phyloP scores from a whole-genome alignment of 2,113 vertebrate species.

The Peromyscus californicus region DNA sequence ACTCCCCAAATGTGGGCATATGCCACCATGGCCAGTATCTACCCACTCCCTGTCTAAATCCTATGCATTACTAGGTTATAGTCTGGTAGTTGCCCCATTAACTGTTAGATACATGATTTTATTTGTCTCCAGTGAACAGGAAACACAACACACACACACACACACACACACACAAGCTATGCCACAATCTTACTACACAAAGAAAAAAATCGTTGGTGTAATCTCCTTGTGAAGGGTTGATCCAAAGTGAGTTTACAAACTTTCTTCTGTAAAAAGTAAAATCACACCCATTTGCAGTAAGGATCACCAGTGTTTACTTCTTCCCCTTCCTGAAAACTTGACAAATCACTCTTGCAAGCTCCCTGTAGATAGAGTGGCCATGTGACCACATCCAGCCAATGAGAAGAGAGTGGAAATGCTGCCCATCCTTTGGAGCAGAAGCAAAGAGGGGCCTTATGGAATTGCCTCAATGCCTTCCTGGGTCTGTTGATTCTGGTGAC shows the following conservation, averaged over 20 bases:
- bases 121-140: slow-evolving; percentile 25
- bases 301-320: neutral
- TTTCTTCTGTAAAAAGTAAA: slow-evolving; percentile 2
- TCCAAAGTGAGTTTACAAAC: neutral
- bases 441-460: no score
- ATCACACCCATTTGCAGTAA: neutral
- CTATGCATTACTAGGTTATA: slow-evolving; percentile 23
- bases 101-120: slow-evolving; percentile 41
- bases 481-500: neutral
- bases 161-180: neutral
- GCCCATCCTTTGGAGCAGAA: neutral
- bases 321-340: neutral
- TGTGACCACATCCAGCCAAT: neutral
- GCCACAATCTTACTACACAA: neutral
- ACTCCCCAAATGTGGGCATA: neutral
- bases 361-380: neutral
- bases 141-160: neutral
- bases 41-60: neutral
- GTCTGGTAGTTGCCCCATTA: slow-evolving; percentile 6
- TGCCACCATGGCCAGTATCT: neutral
- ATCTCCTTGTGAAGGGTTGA: neutral
- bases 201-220: neutral
- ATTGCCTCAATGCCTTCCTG: neutral
- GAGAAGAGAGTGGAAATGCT: neutral
- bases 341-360: neutral